These are phyloP conservation scores for Melanocharis versteri DNA, from an alignment of 2,113 vertebrate genomes.

Conservation along the genomic window DNA sequence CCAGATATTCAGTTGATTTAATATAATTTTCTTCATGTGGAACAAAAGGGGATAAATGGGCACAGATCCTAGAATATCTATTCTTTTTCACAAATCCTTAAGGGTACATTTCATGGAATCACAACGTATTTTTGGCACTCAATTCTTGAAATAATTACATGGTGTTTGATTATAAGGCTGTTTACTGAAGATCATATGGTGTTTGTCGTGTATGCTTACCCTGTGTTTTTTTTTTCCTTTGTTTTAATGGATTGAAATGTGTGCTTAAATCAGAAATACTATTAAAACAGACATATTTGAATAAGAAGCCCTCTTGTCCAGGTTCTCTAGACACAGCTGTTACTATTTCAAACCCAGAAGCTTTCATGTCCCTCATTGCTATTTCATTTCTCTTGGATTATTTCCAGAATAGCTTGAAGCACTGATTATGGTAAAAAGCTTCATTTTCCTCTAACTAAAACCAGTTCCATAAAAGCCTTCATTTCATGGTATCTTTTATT, in stretches of 20 bases:
- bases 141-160: constrained; percentile 37
- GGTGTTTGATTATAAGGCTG: constrained; percentile 24
- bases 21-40: constrained; percentile 44
- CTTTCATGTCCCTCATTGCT: constrained; percentile 40
- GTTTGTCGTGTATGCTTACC: not conserved
- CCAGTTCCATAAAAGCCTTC: not conserved
- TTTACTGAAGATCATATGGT: not conserved
- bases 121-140: constrained; percentile 22
- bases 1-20: constrained; percentile 65
- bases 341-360: constrained; percentile 46
- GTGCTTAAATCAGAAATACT: constrained; percentile 12
- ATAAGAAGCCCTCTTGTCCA: not conserved
- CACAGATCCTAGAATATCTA: constrained; percentile 43
- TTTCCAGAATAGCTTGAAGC: constrained; percentile 46
- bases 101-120: constrained; percentile 43
- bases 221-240: not conserved
- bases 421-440: constrained; percentile 20
- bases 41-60: constrained; percentile 37
- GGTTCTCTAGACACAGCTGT: constrained; percentile 47
- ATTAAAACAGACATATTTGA: constrained; percentile 26
- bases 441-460: constrained; percentile 26
- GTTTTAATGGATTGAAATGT: not conserved
- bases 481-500: not conserved
- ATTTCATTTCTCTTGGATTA: constrained; percentile 62
- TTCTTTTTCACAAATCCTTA: constrained; percentile 43